These are phyloP conservation scores for Ridgeia piscesae DNA, from an alignment of 1,140 invertebrate genomes.

Conservation along the genomic window DNA sequence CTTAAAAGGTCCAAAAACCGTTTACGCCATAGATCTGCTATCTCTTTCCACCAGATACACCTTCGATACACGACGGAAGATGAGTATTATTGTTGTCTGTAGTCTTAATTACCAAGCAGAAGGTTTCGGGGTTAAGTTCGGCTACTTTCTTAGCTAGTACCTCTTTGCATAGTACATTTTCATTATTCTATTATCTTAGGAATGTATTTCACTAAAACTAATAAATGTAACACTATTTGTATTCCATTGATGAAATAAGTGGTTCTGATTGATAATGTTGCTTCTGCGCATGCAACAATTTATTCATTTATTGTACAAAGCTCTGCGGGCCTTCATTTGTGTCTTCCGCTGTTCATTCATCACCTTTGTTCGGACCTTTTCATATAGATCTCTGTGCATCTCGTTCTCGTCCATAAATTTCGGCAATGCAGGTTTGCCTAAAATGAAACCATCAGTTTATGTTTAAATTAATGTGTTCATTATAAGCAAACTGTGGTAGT, in stretches of 20 bases:
- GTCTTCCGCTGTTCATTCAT: neutral
- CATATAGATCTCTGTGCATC: neutral
- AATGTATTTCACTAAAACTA: too few species aligned
- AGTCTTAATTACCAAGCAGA: too few species aligned
- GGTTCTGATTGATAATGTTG: too few species aligned
- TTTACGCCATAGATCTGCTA: neutral
- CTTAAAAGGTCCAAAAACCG: neutral
- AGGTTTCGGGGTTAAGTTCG: too few species aligned
- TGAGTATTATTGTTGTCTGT: neutral
- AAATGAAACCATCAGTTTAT: neutral
- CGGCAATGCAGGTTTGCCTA: neutral
- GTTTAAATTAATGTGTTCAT: neutral
- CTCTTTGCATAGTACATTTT: too few species aligned
- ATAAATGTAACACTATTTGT: too few species aligned
- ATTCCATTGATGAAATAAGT: too few species aligned
- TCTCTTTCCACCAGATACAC: too few species aligned
- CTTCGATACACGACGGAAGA: neutral
- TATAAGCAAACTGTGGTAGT: neutral
- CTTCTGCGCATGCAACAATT: too few species aligned
- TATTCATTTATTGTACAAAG: neutral
- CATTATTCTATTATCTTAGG: too few species aligned
- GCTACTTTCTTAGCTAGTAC: constrained; percentile 12
- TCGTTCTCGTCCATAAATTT: neutral
- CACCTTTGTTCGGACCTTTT: neutral
- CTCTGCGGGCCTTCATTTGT: neutral